Base-by-base conservation (phyloP, 37 sponge, comb jelly and placozoan genomes). In the Spongia lamella region DNA sequence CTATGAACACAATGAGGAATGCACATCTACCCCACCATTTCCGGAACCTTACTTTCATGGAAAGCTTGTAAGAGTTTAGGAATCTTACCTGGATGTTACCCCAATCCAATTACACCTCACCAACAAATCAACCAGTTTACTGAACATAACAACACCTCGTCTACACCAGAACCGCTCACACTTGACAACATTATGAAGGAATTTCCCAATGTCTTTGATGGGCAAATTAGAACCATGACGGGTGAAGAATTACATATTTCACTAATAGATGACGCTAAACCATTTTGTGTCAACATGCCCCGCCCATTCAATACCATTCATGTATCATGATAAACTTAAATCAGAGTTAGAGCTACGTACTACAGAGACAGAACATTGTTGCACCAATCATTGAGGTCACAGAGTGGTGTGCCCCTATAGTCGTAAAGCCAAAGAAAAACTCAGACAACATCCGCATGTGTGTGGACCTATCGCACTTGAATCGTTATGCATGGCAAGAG, bases 201-300 rank as follows among this genome's bases (percentile, higher is more conserved):
- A 30, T 9, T 26, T 7, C 32, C 64, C 27, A 31, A 31, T 3
- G 5, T 36, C n/a, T 39, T 39, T 6, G 49, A 40, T 7, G 61
- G 60, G 21, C 37, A 60, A 4, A 31, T 76, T 26, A 62, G 35
- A 15, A 62, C 65, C n/a, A n/a, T n/a, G n/a, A n/a, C n/a, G n/a
- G n/a, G n/a, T n/a, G n/a, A n/a, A n/a, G n/a, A n/a, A n/a, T n/a
- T n/a, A n/a, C n/a, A n/a, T n/a, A n/a, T n/a, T n/a, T n/a, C n/a
- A n/a, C n/a, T n/a, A n/a, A n/a, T 19, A 20, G 72, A 80, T 7
- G 56, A 80, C n/a, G 66, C 82, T 22, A 61, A 72, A 15, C 73
- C 82, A n/a, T 81, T 81, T 43, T 81, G 73, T 34, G 70, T 79
- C 43, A 56, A 35, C 68, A 79, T 61, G 59, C 79, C 70, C 3